Base-by-base conservation (phyloP, 2,797 vertebrate genomes). In the Chiropotes sagulatus region DNA sequence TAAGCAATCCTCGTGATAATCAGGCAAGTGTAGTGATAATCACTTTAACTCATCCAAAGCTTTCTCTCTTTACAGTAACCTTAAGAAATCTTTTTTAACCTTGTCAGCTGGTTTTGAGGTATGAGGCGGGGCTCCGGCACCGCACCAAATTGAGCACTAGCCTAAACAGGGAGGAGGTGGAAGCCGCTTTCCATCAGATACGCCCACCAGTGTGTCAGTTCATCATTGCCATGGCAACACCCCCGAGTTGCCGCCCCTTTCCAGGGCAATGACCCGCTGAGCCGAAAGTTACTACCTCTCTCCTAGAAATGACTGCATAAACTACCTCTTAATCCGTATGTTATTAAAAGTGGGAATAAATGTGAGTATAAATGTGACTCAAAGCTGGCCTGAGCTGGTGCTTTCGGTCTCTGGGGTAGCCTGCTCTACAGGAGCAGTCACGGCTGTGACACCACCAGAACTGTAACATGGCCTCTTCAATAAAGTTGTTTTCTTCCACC, bases 11-110 rank as follows among this genome's bases (percentile, higher is more conserved):
- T 93, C 75, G 48, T 8, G 48, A 88, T 61, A 94, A 95, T 87
- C 61, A 81, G 88, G 48, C 67, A 86, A 95, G 44, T 54, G 30
- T 80, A 61, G 48, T 48, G 67, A 64, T 79, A 75, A 79, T 7
- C 7, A 86, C 15, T 22, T 80, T 89, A 83, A 83, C 61, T 80
- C 64, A 92, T 50, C 10, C 72, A 89, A 91, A 89, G 57, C 8
- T 72, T 44, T 76, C 7, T 89, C 85, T 50, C 36, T 73, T 48
- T 50, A 58, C 93, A 36, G 39, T 44, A 95, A 90, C 50, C 36
- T 92, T 94, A 86, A 75, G 15, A 88, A 80, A 33, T 90, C 15
- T 52, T 36, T 82, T 93, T 54, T 33, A 95, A 90, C 78, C 46
- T 83, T 73, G 28, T 75, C 30, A 88, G 33, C n/a, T 67, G 75